Base-by-base conservation (phyloP, 2,888 invertebrate genomes). In the Mesopsocus fuscifrons region DNA sequence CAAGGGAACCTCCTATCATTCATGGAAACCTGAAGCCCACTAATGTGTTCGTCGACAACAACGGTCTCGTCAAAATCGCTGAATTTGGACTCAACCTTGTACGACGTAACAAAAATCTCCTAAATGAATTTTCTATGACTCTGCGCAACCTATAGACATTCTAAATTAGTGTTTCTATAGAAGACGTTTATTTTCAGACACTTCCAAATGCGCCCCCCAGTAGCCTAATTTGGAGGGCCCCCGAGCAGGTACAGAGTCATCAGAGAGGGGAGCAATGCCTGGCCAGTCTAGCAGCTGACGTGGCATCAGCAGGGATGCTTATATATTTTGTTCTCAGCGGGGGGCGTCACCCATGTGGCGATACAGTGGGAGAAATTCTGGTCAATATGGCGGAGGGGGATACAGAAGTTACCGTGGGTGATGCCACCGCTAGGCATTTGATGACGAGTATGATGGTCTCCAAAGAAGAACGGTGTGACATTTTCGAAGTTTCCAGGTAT, bases 1-100 rank as follows among this genome's bases (percentile, higher is more conserved):
- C 55, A 30, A 51, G 52, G 11, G 49, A 49, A 2, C 53, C 54
- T 16, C 56, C 59, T 1, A 57, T 64, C 18, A 52, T 62, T 4
- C 63, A 64, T 49, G 63, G 63, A 2, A 63, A 62, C 51, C 51
- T 64, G 41, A 64, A 64, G 48, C 63, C 63, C n/a, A 57, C 59
- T 3, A 63, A 64, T 51, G 55, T 63, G 42, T 55, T 64, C 18
- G 52, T 63, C 3, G 61, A 63, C 49, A 52, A 57, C 9, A 50
- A 54, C 43, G 62, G 62, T 3, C 52, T 52, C 13, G 52, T 63
- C 9, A 54, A 58, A 44, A 49, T 64, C 26, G 59, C 61, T 3
- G 64, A 64, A 49, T 63, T 63, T 51, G 64, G 64, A 15, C 54
- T 62, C n/a, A n/a, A n/a, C n/a, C n/a, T n/a, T n/a, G n/a, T n/a